phyloP scores from a whole-genome alignment of 1,140 invertebrate genomes.

The Aporrectodea caliginosa region DNA sequence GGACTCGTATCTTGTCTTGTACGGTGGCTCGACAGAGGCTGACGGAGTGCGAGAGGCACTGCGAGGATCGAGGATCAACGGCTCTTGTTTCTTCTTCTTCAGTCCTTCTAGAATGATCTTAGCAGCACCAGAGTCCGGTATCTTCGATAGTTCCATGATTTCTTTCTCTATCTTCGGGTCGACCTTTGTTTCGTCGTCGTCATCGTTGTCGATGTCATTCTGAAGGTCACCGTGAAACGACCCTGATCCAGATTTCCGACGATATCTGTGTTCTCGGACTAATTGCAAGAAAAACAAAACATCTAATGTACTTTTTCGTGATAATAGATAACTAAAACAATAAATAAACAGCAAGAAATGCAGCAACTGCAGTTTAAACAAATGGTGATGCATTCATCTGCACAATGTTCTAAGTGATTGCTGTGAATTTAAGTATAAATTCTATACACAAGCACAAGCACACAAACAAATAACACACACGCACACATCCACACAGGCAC shows the following conservation, averaged over 20 bases:
- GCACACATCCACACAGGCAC: too few species aligned
- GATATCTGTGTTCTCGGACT: background rate
- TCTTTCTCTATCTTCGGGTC: conserved; percentile 54
- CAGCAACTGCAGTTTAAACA: too few species aligned
- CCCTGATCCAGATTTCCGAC: background rate
- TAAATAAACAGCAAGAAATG: too few species aligned
- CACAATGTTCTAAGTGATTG: too few species aligned
- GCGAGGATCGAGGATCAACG: conserved; percentile 75
- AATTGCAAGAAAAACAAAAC: too few species aligned
- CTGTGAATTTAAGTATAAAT: too few species aligned
- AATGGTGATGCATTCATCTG: too few species aligned
- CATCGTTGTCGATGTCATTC: background rate
- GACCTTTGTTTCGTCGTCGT: background rate
- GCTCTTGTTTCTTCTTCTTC: conserved; percentile 84
- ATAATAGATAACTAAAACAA: too few species aligned
- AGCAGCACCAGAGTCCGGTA: conserved; percentile 54
- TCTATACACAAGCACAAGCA: too few species aligned
- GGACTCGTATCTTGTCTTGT: conserved; percentile 89
- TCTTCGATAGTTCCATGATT: conserved; percentile 56
- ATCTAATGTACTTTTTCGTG: too few species aligned
- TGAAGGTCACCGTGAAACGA: background rate
- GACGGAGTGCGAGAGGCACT: conserved; percentile 95
- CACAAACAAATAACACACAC: too few species aligned
- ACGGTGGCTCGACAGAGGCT: conserved; percentile 80
- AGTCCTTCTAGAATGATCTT: conserved; percentile 47